phyloP scores from a whole-genome alignment of 1,140 invertebrate species.

The Argopecten irradians region DNA sequence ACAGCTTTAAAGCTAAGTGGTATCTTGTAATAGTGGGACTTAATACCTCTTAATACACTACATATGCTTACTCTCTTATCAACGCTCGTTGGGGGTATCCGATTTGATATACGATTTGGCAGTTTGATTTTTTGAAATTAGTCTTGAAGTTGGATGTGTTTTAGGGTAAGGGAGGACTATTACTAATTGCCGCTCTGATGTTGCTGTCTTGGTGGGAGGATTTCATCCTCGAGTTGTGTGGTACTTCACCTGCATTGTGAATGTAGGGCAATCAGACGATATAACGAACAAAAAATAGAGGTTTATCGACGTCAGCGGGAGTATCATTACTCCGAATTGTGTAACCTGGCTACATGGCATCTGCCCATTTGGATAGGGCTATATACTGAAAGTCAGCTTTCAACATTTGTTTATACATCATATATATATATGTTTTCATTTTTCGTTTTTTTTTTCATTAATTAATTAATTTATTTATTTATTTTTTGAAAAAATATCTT shows the following conservation, averaged over 20 bases:
- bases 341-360: neutral
- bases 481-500: too few relatives aligned
- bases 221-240: neutral
- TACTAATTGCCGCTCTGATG: neutral
- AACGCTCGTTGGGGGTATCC: constrained; percentile 18
- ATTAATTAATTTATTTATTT: too few relatives aligned
- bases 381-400: neutral
- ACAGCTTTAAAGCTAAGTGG: constrained; percentile 15
- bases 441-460: too few relatives aligned
- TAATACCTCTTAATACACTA: constrained; percentile 22
- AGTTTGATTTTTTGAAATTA: constrained; percentile 23
- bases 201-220: neutral
- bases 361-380: constrained; percentile 4
- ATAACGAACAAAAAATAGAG: constrained; percentile 13
- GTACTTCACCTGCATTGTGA: neutral
- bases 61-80: constrained; percentile 7
- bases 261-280: constrained; percentile 14
- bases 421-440: too few relatives aligned
- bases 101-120: constrained; percentile 21
- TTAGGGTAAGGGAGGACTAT: neutral
- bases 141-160: constrained; percentile 10
- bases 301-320: constrained; percentile 13
- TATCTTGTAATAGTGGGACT: neutral
- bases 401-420: too few relatives aligned
- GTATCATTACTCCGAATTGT: constrained; percentile 17